phyloP scores from a whole-genome alignment of 2,888 invertebrate genomes.

The Scelioninae gen. 2 region DNA sequence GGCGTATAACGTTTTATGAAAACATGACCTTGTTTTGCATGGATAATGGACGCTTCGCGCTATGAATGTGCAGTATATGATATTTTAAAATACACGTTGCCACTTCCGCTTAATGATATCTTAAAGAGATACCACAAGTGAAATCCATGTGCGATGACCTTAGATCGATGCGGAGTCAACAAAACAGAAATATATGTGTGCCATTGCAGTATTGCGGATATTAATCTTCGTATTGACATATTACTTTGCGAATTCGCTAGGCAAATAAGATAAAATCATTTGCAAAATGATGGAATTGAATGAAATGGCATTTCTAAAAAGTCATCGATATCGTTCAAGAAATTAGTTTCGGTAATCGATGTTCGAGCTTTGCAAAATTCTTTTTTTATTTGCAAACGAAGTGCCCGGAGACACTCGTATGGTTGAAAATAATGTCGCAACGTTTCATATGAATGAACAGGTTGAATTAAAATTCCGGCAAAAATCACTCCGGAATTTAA shows the following conservation, averaged over 20 bases:
- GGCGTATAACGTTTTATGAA: constrained; percentile 22
- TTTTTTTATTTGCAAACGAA: too few species aligned
- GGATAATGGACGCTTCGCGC: constrained; percentile 29
- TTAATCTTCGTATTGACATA: constrained; percentile 4
- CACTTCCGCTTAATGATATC: constrained; percentile 41
- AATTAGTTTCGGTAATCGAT: too few species aligned
- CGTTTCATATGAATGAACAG: too few species aligned
- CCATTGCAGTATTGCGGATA: constrained; percentile 7
- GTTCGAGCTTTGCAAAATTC: too few species aligned
- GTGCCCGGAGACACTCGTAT: too few species aligned
- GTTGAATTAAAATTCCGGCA: too few species aligned
- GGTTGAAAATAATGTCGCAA: too few species aligned
- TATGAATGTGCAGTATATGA: constrained; percentile 2
- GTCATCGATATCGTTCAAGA: too few species aligned
- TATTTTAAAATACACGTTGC: constrained; percentile 27
- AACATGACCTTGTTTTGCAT: constrained; percentile 34
- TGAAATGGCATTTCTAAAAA: too few species aligned
- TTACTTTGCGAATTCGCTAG: neutral
- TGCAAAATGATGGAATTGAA: too few species aligned
- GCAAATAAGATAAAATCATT: neutral
- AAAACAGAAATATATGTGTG: constrained; percentile 16
- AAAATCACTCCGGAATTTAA: too few species aligned
- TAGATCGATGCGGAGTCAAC: constrained; percentile 28
- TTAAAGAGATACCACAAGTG: constrained; percentile 18
- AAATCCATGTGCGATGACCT: constrained; percentile 34